Evolutionary conservation across 2,113 vertebrate species (phyloP), one percentile per base, ranked within the genome.

Genomic region (Sprattus sprattus): DNA sequence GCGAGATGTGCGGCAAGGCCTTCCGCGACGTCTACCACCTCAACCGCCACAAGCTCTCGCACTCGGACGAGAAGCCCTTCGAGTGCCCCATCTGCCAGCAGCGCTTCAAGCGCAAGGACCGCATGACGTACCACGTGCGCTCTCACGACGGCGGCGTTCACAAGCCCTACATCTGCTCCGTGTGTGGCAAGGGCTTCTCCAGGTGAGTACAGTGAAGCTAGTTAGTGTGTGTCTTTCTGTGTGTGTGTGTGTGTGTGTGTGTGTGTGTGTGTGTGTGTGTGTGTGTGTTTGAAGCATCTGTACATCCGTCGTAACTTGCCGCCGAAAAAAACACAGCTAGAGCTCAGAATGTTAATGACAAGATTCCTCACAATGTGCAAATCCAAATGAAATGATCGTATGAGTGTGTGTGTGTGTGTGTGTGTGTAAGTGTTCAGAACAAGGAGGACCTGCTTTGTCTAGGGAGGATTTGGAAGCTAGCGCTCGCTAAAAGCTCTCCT

Each of bases 151-250:
- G 97, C 64, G 98, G 97, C 84, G 97, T 99, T 92, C 98, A 98
- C 91, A 99, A 99, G 94, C 98, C 98, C 22, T 99, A 99, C 94
- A 98, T 98, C 93, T 99, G 98, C 93, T 98, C 97, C 87, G 97
- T 99, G 91, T 99, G 98, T 94, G 98, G 98, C 89, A 99, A 99
- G 95, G 97, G 98, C 91, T 99, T 99, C 94, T 99, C 98, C 88
- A 98, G 98, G 98, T 99, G 96, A 16, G 92, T 87, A 71, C 7
- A 8, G 0, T 10, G 8, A 71, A 28, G 52, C 22, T 18, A 22
- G 54, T 60, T 18, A 22, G 18, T 60, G 18, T 60, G 54, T 60
- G 54, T n/a, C 18, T 60, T 18, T 60, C 4, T 60, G 1, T 15
- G 16, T 54, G 52, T 54, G 52, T 54, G 52, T 67, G 60, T 67